Evolutionary conservation across 2,888 invertebrate species (phyloP).

Genomic region (Muschampia staudingeri): DNA sequence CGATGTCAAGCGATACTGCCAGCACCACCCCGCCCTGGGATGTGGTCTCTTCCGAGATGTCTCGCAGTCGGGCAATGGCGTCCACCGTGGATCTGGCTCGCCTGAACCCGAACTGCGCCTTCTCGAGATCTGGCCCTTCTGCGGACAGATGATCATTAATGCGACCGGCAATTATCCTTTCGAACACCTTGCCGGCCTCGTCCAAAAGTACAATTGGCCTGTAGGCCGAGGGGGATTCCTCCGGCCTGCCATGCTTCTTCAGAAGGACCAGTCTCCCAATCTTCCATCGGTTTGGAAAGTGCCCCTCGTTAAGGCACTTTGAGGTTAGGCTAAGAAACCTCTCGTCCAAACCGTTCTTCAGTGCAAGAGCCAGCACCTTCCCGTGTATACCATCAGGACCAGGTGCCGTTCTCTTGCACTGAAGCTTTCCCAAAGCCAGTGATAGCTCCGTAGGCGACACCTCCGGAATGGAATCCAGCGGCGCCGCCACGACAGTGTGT

Average conservation of each 20-base stretch:
- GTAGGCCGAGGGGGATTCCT: slow-evolving; percentile 8
- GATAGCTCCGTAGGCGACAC: too few relatives aligned
- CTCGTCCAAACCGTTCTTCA: neutral
- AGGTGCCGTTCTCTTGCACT: neutral
- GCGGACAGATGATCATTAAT: slow-evolving; percentile 1
- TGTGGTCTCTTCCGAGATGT: slow-evolving; percentile 42
- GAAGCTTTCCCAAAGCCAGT: neutral
- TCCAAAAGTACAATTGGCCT: slow-evolving; percentile 7
- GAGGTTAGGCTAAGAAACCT: neutral
- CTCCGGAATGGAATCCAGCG: too few relatives aligned
- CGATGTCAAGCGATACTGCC: slow-evolving; percentile 63
- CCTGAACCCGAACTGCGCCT: slow-evolving; percentile 46
- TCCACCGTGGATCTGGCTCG: slow-evolving; percentile 49
- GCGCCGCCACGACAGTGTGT: too few relatives aligned
- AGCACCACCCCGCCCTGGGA: slow-evolving; percentile 44
- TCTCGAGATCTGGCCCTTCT: slow-evolving; percentile 10
- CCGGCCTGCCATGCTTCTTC: neutral
- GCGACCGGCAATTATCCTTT: slow-evolving; percentile 13
- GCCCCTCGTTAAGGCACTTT: neutral
- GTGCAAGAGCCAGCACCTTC: slow-evolving; percentile 3
- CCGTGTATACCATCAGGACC: slow-evolving; percentile 22
- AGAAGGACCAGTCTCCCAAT: slow-evolving; percentile 11
- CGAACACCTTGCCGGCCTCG: slow-evolving; percentile 12
- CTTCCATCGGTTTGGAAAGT: neutral
- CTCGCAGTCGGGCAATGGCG: slow-evolving; percentile 30